phyloP scores from a whole-genome alignment of 2,113 vertebrate species.

The Chaenogobius annularis region DNA sequence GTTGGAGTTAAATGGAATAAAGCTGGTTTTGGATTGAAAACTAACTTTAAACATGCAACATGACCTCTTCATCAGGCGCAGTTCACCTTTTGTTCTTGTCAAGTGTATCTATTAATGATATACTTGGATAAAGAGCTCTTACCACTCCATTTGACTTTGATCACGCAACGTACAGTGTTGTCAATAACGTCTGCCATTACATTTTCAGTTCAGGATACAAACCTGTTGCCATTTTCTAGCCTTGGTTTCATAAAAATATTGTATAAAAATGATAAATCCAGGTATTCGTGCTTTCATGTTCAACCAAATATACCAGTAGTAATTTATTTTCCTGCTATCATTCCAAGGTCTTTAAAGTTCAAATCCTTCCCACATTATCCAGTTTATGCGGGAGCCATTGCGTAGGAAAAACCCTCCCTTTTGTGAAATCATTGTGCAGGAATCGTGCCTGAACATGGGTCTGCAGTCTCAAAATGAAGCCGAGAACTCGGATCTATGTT shows the following conservation, averaged over 20 bases:
- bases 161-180: background rate
- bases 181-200: background rate
- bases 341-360: background rate
- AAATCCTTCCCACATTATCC: background rate
- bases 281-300: background rate
- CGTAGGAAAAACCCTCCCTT: conserved; percentile 1
- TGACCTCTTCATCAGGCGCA: background rate
- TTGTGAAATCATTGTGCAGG: conserved; percentile 26
- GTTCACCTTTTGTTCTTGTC: background rate
- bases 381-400: conserved; percentile 14
- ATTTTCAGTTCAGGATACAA: no score
- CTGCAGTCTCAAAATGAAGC: conserved; percentile 51
- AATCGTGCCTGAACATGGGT: conserved; percentile 65
- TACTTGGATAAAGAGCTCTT: background rate
- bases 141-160: background rate
- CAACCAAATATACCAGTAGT: background rate
- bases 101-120: background rate
- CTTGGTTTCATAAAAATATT: background rate
- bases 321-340: conserved; percentile 2
- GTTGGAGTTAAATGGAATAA: background rate
- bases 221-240: no score
- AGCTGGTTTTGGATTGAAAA: background rate
- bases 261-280: background rate
- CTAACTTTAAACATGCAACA: background rate
- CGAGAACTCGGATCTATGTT: conserved; percentile 55